Percentiles rank a stretch among this genome's conserved stretches.
Conservation (phyloP, 2,797 vertebrate genomes). For the Coilia nasus region DNA sequence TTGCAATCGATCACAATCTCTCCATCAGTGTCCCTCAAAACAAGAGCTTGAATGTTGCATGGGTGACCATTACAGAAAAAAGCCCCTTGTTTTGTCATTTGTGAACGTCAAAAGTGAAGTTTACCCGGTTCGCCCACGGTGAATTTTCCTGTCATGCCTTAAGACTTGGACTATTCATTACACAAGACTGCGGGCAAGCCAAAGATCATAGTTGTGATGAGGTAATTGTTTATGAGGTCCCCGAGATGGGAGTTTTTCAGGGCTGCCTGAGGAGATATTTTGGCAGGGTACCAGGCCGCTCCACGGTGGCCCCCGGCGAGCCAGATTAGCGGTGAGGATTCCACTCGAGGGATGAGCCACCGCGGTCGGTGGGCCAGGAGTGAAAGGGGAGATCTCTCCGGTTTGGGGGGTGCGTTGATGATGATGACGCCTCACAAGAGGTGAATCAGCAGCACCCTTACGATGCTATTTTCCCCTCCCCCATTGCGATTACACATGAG, state of each 20-base stretch:
- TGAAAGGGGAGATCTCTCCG: not conserved
- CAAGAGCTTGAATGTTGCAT: not conserved
- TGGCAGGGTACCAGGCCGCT: not conserved
- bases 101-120: not conserved
- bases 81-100: not conserved
- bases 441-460: conserved; percentile 1
- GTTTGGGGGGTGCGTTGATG: not conserved
- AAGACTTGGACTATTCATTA: not conserved
- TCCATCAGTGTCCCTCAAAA: not conserved
- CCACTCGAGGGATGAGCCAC: not conserved
- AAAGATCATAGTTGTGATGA: conserved; percentile 46
- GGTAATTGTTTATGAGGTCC: conserved; percentile 46
- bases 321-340: conserved; percentile 11
- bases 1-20: not conserved
- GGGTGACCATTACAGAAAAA: not conserved
- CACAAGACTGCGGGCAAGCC: not conserved
- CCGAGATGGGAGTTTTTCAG: conserved; percentile 36
- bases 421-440: conserved; percentile 31
- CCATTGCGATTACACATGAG: not conserved
- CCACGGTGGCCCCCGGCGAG: not conserved
- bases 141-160: not conserved
- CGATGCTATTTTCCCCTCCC: not conserved
- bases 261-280: not conserved
- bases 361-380: not conserved
- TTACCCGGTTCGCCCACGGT: not conserved